phyloP scores from a whole-genome alignment of 2,113 vertebrate genomes.

The Vanacampus margaritifer region DNA sequence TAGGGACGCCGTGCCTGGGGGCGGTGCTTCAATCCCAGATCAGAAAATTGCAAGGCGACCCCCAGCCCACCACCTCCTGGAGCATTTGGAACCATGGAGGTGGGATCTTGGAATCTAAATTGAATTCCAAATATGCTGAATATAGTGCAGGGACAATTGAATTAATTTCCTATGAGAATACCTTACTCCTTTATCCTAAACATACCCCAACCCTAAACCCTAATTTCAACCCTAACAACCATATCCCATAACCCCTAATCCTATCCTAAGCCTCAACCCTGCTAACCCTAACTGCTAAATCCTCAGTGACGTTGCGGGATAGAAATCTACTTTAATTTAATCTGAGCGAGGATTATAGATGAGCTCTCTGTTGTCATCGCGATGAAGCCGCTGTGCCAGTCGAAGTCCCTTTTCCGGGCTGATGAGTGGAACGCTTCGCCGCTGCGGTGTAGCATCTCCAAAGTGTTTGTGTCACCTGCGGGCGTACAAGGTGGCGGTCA shows the following conservation, averaged over 20 bases:
- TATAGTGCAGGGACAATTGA: no score
- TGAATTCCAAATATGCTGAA: no score
- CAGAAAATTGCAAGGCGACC: no score
- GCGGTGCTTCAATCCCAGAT: no score
- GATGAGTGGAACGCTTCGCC: background rate
- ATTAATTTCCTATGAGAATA: no score
- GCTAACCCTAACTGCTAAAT: background rate
- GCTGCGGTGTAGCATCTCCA: background rate
- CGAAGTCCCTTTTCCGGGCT: background rate
- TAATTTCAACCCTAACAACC: background rate
- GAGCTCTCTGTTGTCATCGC: background rate
- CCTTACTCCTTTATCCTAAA: no score
- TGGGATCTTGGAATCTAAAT: no score
- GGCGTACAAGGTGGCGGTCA: background rate
- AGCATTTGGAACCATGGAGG: no score
- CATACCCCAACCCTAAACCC: background rate
- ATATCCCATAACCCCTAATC: background rate
- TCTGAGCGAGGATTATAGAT: background rate
- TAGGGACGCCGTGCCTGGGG: no score
- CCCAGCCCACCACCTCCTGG: no score
- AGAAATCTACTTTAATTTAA: slow-evolving; percentile 3
- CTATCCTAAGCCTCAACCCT: background rate
- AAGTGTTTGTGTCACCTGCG: background rate
- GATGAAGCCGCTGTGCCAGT: background rate
- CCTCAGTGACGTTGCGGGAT: background rate